A percentile compares a stretch with the other conserved stretches of the same genome.
Evolutionary conservation across 2,113 vertebrate species (phyloP).

Genomic region (Anguilla rostrata): DNA sequence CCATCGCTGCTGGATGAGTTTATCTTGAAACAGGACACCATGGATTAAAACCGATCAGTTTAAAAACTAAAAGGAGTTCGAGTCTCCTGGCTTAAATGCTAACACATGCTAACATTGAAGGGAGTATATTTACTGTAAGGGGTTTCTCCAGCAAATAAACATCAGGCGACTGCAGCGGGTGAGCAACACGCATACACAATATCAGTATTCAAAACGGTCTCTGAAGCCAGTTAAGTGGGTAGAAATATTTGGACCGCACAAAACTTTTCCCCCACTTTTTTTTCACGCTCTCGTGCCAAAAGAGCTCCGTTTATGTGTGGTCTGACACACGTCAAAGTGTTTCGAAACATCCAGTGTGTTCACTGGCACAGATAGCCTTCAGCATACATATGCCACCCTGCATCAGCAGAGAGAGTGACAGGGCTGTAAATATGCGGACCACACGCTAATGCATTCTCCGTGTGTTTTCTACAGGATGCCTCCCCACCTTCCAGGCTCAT

Average conservation of each 20-base stretch:
- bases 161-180: neutral
- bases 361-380: conserved; percentile 12
- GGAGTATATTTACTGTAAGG: conserved; percentile 4
- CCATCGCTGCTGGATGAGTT: neutral
- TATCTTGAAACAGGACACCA: neutral
- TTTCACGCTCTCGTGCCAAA: neutral
- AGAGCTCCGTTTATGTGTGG: conserved; percentile 15
- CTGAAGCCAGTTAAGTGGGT: conserved; percentile 20
- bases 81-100: neutral
- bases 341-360: conserved; percentile 23
- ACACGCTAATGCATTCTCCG: conserved; percentile 1
- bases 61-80: neutral
- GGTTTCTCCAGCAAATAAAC: conserved; percentile 19
- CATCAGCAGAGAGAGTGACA: conserved; percentile 15
- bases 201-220: conserved; percentile 26
- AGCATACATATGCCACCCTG: conserved; percentile 6
- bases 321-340: conserved; percentile 12
- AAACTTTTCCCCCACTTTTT: conserved; percentile 7
- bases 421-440: conserved; percentile 30
- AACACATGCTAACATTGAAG: conserved; percentile 10
- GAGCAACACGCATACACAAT: conserved; percentile 1
- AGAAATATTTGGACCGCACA: conserved; percentile 21
- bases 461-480: neutral
- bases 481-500: neutral
- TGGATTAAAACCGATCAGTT: neutral